Base-by-base conservation (phyloP, 1,140 invertebrate species). In the Galleria mellonella region DNA sequence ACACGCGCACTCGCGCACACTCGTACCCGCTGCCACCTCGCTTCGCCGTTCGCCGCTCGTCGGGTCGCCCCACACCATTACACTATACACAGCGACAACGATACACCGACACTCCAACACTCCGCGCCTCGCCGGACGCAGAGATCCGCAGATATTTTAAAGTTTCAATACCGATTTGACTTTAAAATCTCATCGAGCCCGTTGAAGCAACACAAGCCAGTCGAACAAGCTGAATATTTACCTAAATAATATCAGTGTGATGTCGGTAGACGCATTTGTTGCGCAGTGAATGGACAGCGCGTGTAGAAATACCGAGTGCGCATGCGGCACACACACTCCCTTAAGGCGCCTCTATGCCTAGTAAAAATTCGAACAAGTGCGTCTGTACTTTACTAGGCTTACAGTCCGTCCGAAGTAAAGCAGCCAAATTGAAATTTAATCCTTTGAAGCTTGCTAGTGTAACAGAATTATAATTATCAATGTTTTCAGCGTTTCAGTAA, bases 261-360 rank as follows among this genome's bases (percentile, higher is more conserved):
- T 47, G 53, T 72, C 49, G 68, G 13, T 58, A 47, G 57, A 69
- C 62, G 58, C 43, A 66, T 81, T 72, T 57, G 63, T 69, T 78
- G 77, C 72, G 76, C 71, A 75, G 56, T 81, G 72, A 84, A 83
- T 83, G 76, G 62, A 63, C 49, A 66, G 51, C 68, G 68, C 64
- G 71, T 71, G 66, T 70, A 65, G 60, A 67, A 59, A 70, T 52
- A 63, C 44, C 52, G 43, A 72, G 49, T 73, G 68, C 81, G 77
- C 81, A 83, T 81, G 78, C 81, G 77, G 64, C 59, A 68, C 70
- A 49, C 68, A 67, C 65, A 70, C 72, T 69, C 55, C 44, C 53
- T 43, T 39, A 53, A 47, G 50, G 53, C 40, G 48, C 53, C 61
- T 56, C 43, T 43, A 33, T 57, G 43, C 55, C 35, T 42, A 37